Evolutionary conservation across 2,797 vertebrate genomes (phyloP).

Genomic region (Crenuchus spilurus): DNA sequence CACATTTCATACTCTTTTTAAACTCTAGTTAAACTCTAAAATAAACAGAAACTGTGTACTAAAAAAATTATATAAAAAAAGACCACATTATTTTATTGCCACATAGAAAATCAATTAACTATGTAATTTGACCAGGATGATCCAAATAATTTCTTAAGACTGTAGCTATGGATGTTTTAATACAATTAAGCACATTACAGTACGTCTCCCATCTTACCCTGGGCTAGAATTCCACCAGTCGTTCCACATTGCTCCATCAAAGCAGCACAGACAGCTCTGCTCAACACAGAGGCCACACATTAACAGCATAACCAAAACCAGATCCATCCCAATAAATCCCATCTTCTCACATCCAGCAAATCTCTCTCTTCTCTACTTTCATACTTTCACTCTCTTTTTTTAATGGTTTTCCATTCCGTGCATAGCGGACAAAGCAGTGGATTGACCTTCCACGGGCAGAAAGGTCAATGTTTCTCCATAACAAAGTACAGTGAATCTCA

Average conservation of each 20-base stretch:
- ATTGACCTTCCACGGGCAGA: conserved; percentile 10
- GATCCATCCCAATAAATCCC: conserved; percentile 38
- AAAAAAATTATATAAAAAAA: too few species aligned
- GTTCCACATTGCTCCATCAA: neutral
- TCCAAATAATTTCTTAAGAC: too few species aligned
- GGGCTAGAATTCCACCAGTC: neutral
- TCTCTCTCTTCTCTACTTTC: neutral
- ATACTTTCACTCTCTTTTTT: conserved; percentile 45
- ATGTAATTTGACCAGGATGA: too few species aligned
- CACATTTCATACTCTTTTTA: too few species aligned
- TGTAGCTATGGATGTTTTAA: neutral
- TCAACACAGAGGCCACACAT: neutral
- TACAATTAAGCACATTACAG: neutral
- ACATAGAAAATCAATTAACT: too few species aligned
- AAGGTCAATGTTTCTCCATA: neutral
- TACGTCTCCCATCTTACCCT: neutral
- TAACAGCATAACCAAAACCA: conserved; percentile 47
- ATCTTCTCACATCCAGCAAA: conserved; percentile 32
- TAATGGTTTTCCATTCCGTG: conserved; percentile 55
- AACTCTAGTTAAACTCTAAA: too few species aligned
- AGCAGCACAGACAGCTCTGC: neutral
- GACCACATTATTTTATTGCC: too few species aligned
- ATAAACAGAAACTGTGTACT: too few species aligned
- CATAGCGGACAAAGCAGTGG: conserved; percentile 46
- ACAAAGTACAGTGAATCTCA: conserved; percentile 5